Percentiles rank a stretch among this genome's conserved stretches.
phyloP scores from a whole-genome alignment of 2,797 vertebrate genomes.

The Pteropus rufus region DNA sequence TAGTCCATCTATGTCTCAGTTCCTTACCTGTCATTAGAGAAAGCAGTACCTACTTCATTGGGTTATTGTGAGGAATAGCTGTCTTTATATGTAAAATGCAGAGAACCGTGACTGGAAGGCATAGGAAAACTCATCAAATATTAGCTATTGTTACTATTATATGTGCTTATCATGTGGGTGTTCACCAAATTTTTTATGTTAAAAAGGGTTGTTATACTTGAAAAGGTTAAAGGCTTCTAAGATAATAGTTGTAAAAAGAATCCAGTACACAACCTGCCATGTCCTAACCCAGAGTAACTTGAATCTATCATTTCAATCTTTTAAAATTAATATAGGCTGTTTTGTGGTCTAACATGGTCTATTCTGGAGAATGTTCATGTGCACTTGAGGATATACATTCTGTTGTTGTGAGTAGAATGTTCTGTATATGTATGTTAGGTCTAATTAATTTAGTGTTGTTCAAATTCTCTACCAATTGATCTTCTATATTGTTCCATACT shows the following conservation, averaged over 20 bases:
- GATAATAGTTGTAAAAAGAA: neutral
- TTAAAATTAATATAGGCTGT: neutral
- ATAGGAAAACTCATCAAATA: neutral
- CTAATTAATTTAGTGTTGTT: neutral
- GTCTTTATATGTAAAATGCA: neutral
- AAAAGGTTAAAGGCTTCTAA: neutral
- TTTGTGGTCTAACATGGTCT: neutral
- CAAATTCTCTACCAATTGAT: neutral
- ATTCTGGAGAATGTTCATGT: neutral
- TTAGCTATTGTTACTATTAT: neutral
- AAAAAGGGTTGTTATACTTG: neutral
- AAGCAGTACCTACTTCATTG: neutral
- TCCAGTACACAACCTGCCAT: neutral
- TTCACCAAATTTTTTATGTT: neutral
- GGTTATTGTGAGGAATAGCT: neutral
- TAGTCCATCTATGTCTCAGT: neutral
- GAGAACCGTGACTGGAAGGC: neutral
- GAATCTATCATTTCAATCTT: neutral
- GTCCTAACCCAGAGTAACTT: neutral
- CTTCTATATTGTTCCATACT: neutral
- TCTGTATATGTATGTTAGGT: neutral
- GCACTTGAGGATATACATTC: neutral
- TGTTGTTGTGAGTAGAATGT: neutral
- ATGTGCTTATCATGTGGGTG: neutral
- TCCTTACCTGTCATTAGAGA: neutral